Percentiles rank a stretch among this genome's conserved stretches.
phyloP scores from a whole-genome alignment of 2,888 invertebrate species.

The Drepana falcataria region DNA sequence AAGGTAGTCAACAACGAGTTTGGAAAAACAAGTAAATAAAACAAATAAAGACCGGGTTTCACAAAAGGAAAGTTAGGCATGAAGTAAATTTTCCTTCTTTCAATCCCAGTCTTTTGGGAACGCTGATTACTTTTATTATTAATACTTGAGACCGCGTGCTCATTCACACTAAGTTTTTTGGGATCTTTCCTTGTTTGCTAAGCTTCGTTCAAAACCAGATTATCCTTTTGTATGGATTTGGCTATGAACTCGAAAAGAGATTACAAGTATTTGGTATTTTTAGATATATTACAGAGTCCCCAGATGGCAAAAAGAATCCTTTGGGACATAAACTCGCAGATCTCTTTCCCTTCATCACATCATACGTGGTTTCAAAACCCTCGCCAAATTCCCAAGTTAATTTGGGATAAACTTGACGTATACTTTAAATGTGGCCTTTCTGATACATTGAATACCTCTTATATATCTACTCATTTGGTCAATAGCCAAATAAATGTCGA shows the following conservation, averaged over 20 bases:
- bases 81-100: slow-evolving; percentile 7
- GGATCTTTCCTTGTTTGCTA: background rate
- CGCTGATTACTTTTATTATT: slow-evolving; percentile 4
- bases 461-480: no score
- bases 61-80: slow-evolving; percentile 5
- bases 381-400: no score
- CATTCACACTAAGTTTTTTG: background rate
- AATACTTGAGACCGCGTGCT: background rate
- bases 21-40: slow-evolving; percentile 8
- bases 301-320: no score
- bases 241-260: background rate
- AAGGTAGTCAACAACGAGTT: slow-evolving; percentile 1
- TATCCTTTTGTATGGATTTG: background rate
- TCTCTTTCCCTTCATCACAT: no score
- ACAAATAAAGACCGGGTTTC: slow-evolving; percentile 8
- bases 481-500: no score
- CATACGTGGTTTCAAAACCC: no score
- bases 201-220: background rate
- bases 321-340: no score
- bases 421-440: no score
- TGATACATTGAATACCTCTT: no score
- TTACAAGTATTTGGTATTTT: no score
- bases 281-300: no score
- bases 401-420: no score
- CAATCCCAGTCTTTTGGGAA: slow-evolving; percentile 6